Base-by-base conservation (phyloP, 2,888 invertebrate genomes). In the Acleris cristana region DNA sequence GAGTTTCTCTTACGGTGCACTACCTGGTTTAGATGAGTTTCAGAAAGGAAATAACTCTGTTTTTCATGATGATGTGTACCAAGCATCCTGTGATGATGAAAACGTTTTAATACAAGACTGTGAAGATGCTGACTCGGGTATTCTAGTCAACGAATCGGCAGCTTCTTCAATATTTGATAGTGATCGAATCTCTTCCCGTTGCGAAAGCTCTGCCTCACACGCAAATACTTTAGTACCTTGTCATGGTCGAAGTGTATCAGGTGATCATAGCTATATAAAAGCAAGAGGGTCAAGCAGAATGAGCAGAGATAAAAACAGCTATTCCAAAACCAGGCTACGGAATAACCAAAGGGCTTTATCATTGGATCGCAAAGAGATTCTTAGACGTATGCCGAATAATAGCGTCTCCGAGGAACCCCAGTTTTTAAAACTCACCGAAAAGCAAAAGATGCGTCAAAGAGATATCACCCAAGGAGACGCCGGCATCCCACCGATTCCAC, bases 61-160 rank as follows among this genome's bases (percentile, higher is more conserved):
- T 12, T 95, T 94, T 80, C 94, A 95, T 71, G 95, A 95, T 73
- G 94, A 95, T 52, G 88, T 91, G 16, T 90, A 92, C 72, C 89
- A 90, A 73, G 86, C 87, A 58, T 88, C 89, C 16, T 93, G 92
- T 77, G 92, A 93, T 70, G 93, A 93, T 77, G 94, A 94, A 81
- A 93, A 93, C 75, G 86, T 93, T 61, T 85, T 94, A 62, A 88
- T 94, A 75, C 93, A 94, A 76, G 95, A 94, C 75, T 94, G 94
- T 73, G 95, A 96, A 79, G 96, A 96, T 85, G 95, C 95, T 69
- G 96, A 96, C 83, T 96, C 96, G 34, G 96, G 96, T 49, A 96
- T 96, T 75, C 90, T 96, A 80, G 95, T 96, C 76, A 96, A 95
- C 78, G 95, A 95, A 80, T 96, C 96, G 1, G 95, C 95, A 10